Evolutionary conservation across 2,797 vertebrate species (phyloP).

Genomic region (Crax fasciolata): DNA sequence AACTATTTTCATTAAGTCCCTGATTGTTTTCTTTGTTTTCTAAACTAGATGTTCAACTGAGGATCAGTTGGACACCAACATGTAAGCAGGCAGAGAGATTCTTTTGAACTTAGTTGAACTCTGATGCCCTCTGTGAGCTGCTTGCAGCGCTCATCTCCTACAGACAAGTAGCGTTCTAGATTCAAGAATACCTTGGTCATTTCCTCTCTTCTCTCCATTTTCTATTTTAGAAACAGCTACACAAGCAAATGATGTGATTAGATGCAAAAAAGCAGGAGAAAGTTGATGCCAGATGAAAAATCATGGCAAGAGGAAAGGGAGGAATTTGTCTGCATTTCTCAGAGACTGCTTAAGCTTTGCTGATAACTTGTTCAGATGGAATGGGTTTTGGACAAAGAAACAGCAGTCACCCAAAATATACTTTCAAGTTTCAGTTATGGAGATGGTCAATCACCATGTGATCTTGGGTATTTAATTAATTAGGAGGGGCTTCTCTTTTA

Average conservation of each 20-base stretch:
- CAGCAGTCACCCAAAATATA: background rate
- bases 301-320: accelerated
- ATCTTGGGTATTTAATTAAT: background rate
- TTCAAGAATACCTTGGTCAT: background rate
- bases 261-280: background rate
- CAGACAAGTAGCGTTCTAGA: background rate
- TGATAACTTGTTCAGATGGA: background rate
- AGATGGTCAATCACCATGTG: background rate
- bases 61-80: accelerated
- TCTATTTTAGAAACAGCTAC: background rate
- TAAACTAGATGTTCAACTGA: background rate
- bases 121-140: background rate
- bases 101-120: background rate
- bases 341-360: background rate
- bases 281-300: background rate
- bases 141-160: background rate
- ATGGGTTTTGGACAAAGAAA: background rate
- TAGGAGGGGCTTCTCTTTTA: background rate
- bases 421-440: background rate
- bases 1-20: background rate
- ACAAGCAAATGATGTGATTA: background rate
- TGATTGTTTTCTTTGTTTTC: background rate
- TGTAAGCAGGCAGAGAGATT: background rate
- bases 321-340: accelerated
- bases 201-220: background rate